Base-by-base conservation (phyloP, 2,888 invertebrate genomes). In the Orchesellides sinensis region DNA sequence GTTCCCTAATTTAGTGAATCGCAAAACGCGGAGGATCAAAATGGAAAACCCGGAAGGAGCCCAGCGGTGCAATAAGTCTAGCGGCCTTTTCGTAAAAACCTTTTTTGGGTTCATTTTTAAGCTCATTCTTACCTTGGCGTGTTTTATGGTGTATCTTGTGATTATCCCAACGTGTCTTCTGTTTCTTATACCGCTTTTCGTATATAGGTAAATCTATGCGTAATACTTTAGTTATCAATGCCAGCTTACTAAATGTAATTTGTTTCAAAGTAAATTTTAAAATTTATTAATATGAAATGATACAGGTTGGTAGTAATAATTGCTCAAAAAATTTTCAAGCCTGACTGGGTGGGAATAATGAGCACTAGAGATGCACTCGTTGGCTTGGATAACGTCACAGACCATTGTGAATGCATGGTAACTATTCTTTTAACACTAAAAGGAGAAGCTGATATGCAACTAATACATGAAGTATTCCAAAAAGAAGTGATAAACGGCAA, bases 261-360 rank as follows among this genome's bases (percentile, higher is more conserved):
- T 52, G 3, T 32, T 10, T 5, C 10, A 5, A 6, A 6, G 32
- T 10, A 32, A 35, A 35, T 5, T 32, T 35, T 66, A n/a, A 23
- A 45, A n/a, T 17, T 2, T 29, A 6, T 10, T 27, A 14, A 17
- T 19, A 47, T 47, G n/a, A 40, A 2, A 19, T 61, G 35, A 19
- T 61, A 19, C 2, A 61, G 25, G 23, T 80, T 73, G 14, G 12
- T 87, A 1, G 77, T 87, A 5, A 54, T 74, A 0, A 32, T 74
- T 29, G 12, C 63, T 12, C 82, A 80, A 25, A 85, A 79, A 63
- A 2, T 77, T 0, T 56, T 84, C 1, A 63, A 77, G 4, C 85
- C 86, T 3, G 72, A 85, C 23, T 78, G 86, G 65, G 79, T 83
- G 4, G 84, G 85, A 25, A 87, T 87, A 12, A 75, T 87, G 73